A percentile compares a stretch with the other conserved stretches of the same genome.
phyloP scores from a whole-genome alignment of 2,797 vertebrate species.

The Hypotaenidia philippensis region DNA sequence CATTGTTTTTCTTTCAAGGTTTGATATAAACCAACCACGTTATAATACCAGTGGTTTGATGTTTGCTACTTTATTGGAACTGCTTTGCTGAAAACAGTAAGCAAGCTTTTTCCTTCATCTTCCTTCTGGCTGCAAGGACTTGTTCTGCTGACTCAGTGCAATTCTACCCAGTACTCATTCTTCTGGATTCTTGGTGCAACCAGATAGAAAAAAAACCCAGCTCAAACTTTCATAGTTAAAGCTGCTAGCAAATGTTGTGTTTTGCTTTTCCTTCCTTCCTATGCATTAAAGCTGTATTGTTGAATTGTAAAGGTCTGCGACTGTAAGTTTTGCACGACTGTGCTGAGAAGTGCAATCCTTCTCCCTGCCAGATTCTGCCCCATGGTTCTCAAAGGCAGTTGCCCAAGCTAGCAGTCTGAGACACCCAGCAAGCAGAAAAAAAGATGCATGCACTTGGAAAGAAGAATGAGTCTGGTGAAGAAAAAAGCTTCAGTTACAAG shows the following conservation, averaged over 20 bases:
- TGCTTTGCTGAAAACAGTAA: neutral
- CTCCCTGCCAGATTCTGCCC: neutral
- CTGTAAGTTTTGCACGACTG: neutral
- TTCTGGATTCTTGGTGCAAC: neutral
- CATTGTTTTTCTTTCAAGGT: neutral
- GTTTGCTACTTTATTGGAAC: neutral
- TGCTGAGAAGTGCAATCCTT: neutral
- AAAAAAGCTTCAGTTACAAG: neutral
- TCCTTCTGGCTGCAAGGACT: neutral
- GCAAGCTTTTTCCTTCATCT: neutral
- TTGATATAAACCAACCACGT: neutral
- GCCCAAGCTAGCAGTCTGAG: neutral
- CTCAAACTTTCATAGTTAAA: neutral
- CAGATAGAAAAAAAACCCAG: neutral
- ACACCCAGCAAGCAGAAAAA: neutral
- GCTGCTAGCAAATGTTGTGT: neutral
- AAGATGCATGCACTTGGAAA: neutral
- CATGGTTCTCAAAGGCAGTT: neutral
- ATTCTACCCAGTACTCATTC: neutral
- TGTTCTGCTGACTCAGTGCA: neutral
- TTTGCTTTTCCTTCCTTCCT: rapidly evolving
- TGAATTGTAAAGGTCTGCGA: neutral
- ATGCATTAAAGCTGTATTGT: neutral
- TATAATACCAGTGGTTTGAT: neutral
- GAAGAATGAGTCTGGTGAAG: neutral